Evolutionary conservation across 2,888 invertebrate species (phyloP).

Genomic region (Epinotia brunnichana): DNA sequence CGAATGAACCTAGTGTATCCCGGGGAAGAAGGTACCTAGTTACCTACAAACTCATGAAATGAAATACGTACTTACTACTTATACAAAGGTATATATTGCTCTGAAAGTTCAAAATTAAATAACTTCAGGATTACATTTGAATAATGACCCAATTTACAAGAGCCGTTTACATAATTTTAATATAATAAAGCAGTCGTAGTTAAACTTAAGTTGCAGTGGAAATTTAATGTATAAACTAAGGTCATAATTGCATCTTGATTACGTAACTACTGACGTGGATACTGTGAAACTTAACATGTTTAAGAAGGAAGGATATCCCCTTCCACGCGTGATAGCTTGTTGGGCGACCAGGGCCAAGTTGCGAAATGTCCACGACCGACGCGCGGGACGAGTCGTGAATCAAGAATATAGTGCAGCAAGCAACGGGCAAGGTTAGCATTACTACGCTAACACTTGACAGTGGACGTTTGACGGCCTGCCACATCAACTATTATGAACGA

Average conservation of each 20-base stretch:
- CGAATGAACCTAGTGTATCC: slow-evolving; percentile 51
- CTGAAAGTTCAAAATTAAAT: slow-evolving; percentile 9
- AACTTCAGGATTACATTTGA: slow-evolving; percentile 15
- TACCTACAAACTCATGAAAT: background rate
- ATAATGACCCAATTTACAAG: slow-evolving; percentile 17
- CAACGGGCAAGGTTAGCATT: slow-evolving; percentile 34
- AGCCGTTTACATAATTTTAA: slow-evolving; percentile 24
- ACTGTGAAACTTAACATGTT: slow-evolving; percentile 26
- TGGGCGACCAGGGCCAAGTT: slow-evolving; percentile 49
- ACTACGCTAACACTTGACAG: slow-evolving; percentile 35
- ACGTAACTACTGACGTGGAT: slow-evolving; percentile 16
- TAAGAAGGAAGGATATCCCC: slow-evolving; percentile 41
- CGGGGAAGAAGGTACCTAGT: slow-evolving; percentile 27
- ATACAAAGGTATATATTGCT: background rate
- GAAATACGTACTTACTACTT: background rate
- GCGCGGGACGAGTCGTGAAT: slow-evolving; percentile 56
- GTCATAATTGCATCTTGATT: slow-evolving; percentile 39
- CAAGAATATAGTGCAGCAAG: slow-evolving; percentile 63
- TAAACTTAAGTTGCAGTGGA: slow-evolving; percentile 26
- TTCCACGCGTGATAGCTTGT: slow-evolving; percentile 12
- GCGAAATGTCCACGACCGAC: slow-evolving; percentile 56
- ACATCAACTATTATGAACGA: slow-evolving; percentile 55
- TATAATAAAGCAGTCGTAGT: slow-evolving; percentile 25
- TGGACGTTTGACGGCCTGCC: slow-evolving; percentile 60
- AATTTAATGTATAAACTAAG: slow-evolving; percentile 17